These are phyloP conservation scores for Jacana jacana DNA, from an alignment of 2,113 vertebrate genomes.

Conservation along the genomic window DNA sequence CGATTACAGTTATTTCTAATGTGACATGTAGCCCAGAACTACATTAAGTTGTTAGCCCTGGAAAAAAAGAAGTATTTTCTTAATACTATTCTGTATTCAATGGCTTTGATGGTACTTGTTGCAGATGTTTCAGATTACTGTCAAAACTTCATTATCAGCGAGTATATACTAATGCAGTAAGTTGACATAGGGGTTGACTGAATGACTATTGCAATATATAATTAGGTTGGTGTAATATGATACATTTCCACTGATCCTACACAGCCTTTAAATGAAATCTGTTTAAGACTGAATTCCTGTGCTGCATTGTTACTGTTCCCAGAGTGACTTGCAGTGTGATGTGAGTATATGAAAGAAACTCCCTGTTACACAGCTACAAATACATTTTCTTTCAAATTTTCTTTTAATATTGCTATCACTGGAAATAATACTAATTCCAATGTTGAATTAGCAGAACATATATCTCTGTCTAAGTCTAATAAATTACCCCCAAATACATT, in stretches of 20 bases:
- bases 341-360: background rate
- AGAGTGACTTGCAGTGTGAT: background rate
- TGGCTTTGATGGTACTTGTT: constrained; percentile 54
- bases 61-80: background rate
- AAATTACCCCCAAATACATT: background rate
- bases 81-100: background rate
- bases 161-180: constrained; percentile 61
- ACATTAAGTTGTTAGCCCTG: constrained; percentile 32
- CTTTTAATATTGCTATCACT: background rate
- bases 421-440: background rate
- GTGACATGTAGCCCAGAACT: constrained; percentile 22
- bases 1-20: background rate
- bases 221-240: constrained; percentile 52
- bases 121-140: constrained; percentile 70
- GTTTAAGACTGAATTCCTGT: constrained; percentile 32
- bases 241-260: constrained; percentile 32
- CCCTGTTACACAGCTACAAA: background rate
- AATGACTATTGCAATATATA: constrained; percentile 59
- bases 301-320: background rate
- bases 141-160: constrained; percentile 64
- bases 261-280: constrained; percentile 45
- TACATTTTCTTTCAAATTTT: background rate
- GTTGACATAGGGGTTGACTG: constrained; percentile 49
- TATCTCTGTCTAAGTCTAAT: background rate
- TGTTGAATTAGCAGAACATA: background rate